A percentile compares a stretch with the other conserved stretches of the same genome.
phyloP scores from a whole-genome alignment of 1,140 invertebrate genomes.

The Hyphantria cunea region DNA sequence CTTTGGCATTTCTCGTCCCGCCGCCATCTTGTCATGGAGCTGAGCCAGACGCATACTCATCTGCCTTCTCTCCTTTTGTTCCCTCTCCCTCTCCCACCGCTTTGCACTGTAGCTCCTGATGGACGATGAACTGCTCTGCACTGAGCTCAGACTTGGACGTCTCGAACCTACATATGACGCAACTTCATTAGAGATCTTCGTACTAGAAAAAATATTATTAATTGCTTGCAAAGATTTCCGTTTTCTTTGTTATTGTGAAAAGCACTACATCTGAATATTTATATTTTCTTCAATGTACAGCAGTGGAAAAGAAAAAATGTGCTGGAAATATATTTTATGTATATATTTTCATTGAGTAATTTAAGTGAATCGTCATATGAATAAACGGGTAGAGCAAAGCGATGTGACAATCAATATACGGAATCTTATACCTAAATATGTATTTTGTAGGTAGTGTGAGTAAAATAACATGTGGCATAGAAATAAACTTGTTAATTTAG shows the following conservation, averaged over 20 bases:
- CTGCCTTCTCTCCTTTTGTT: constrained; percentile 88
- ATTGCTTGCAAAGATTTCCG: not conserved
- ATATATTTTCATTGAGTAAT: no score
- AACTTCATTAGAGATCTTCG: constrained; percentile 12
- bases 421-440: constrained; percentile 7
- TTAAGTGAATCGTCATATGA: not conserved
- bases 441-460: not conserved
- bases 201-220: not conserved
- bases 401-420: constrained; percentile 4
- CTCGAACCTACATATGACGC: constrained; percentile 85
- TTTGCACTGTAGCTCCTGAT: constrained; percentile 89
- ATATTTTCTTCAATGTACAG: not conserved
- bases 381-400: constrained; percentile 20
- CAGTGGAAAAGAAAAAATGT: no score
- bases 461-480: not conserved
- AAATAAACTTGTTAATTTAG: not conserved
- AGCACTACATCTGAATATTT: not conserved
- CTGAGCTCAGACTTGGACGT: constrained; percentile 90
- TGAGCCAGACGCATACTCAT: constrained; percentile 88
- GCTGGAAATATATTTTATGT: no score
- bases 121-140: constrained; percentile 90
- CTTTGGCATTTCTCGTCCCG: constrained; percentile 66
- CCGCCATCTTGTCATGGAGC: constrained; percentile 80
- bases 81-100: constrained; percentile 88
- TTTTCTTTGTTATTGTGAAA: constrained; percentile 3